A percentile compares a stretch with the other conserved stretches of the same genome.
Evolutionary conservation across 2,797 vertebrate species (phyloP).

Genomic region (Hydrocynus forskahlii): DNA sequence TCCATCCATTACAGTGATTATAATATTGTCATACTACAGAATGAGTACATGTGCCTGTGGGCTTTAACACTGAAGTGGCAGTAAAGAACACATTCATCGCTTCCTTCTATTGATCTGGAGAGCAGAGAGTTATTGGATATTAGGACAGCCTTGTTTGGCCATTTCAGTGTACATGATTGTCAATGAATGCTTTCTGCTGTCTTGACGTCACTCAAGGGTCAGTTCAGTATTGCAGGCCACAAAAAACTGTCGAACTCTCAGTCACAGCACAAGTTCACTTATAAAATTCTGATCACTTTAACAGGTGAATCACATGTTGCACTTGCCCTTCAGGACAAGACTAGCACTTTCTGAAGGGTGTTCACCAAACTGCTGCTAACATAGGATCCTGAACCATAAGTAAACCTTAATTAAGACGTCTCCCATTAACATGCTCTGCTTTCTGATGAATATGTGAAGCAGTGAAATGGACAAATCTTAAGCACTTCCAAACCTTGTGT

Average conservation of each 20-base stretch:
- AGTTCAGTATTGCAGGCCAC: background rate
- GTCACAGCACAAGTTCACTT: background rate
- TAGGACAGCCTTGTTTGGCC: background rate
- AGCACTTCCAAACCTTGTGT: background rate
- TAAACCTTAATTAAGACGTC: background rate
- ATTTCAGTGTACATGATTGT: constrained; percentile 18
- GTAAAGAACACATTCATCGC: background rate
- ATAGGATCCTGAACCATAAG: background rate
- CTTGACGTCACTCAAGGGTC: constrained; percentile 26
- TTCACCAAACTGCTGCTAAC: background rate
- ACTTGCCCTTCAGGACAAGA: background rate
- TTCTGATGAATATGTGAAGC: background rate
- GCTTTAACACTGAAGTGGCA: background rate
- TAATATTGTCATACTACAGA: background rate
- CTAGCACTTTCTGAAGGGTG: background rate
- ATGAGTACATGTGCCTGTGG: background rate
- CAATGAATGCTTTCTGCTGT: background rate
- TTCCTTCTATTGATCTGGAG: background rate
- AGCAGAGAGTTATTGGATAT: background rate
- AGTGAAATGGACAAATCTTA: background rate
- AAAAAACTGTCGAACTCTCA: background rate
- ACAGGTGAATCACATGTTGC: background rate
- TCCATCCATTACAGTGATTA: background rate
- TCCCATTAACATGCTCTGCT: background rate
- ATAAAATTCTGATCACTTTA: background rate